Conservation (phyloP, 2,888 invertebrate species). For the Drosophila anomalata region DNA sequence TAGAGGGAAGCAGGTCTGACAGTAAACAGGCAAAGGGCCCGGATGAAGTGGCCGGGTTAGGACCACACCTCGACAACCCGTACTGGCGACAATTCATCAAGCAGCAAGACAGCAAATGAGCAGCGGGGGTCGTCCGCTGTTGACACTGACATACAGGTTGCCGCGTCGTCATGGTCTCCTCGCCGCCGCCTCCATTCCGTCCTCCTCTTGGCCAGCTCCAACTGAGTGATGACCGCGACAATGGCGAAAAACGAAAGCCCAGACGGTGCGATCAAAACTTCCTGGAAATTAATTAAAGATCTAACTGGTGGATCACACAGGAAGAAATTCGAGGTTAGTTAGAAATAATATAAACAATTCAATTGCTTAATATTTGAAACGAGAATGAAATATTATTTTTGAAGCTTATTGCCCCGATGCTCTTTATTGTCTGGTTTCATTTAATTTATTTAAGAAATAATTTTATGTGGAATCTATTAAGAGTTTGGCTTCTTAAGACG, state of each 20-base stretch:
- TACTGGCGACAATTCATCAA: constrained; percentile 76
- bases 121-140: constrained; percentile 72
- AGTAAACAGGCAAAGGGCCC: constrained; percentile 47
- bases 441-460: too few relatives aligned
- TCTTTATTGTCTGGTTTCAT: too few relatives aligned
- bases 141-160: constrained; percentile 74
- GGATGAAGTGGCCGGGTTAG: constrained; percentile 54
- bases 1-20: constrained; percentile 67
- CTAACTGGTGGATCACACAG: constrained; percentile 54
- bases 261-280: constrained; percentile 65
- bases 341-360: too few relatives aligned
- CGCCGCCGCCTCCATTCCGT: constrained; percentile 16
- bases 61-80: constrained; percentile 51
- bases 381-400: too few relatives aligned
- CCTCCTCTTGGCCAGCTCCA: constrained; percentile 34
- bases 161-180: constrained; percentile 38
- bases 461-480: too few relatives aligned
- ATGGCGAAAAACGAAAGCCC: constrained; percentile 69
- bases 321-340: constrained; percentile 16
- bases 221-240: constrained; percentile 78
- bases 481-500: too few relatives aligned
- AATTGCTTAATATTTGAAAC: too few relatives aligned
- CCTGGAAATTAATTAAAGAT: constrained; percentile 78
- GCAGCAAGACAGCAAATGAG: constrained; percentile 69
- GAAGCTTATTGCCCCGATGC: too few relatives aligned